These are phyloP conservation scores for Drosophila rufa DNA, from an alignment of 1,140 invertebrate genomes.

Conservation along the genomic window DNA sequence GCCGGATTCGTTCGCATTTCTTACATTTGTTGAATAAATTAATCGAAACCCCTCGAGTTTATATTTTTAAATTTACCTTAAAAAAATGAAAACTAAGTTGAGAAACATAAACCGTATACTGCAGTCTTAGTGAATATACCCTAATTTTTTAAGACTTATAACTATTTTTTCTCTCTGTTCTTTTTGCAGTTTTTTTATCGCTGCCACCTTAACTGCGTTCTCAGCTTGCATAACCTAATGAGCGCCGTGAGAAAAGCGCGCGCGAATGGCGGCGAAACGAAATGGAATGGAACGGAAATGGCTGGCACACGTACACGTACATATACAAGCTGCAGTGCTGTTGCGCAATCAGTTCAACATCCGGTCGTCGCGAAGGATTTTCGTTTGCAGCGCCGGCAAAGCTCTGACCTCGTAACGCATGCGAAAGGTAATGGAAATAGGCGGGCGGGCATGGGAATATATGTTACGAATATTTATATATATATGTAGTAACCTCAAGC, in stretches of 20 bases:
- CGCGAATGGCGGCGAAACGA: conserved; percentile 42
- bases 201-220: conserved; percentile 1
- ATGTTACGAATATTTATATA: not conserved
- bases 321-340: conserved; percentile 35
- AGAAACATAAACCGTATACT: too few relatives aligned
- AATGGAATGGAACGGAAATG: conserved; percentile 60
- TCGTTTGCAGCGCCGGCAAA: conserved; percentile 21
- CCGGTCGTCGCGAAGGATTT: conserved; percentile 52
- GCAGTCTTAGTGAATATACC: too few relatives aligned
- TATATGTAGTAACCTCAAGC: conserved; percentile 9
- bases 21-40: too few relatives aligned
- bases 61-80: too few relatives aligned
- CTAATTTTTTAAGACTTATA: too few relatives aligned
- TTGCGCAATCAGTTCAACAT: conserved; percentile 74
- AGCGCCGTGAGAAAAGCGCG: conserved; percentile 37
- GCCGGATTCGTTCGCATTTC: too few relatives aligned
- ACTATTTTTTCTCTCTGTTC: too few relatives aligned
- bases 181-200: not conserved
- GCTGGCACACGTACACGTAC: conserved; percentile 13
- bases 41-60: too few relatives aligned
- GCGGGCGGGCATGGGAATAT: conserved; percentile 17
- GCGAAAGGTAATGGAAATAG: conserved; percentile 60
- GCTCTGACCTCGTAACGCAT: conserved; percentile 64
- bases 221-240: conserved; percentile 70
- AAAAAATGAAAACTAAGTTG: too few relatives aligned